Conservation (phyloP, 2,113 vertebrate genomes). For the Parus major region DNA sequence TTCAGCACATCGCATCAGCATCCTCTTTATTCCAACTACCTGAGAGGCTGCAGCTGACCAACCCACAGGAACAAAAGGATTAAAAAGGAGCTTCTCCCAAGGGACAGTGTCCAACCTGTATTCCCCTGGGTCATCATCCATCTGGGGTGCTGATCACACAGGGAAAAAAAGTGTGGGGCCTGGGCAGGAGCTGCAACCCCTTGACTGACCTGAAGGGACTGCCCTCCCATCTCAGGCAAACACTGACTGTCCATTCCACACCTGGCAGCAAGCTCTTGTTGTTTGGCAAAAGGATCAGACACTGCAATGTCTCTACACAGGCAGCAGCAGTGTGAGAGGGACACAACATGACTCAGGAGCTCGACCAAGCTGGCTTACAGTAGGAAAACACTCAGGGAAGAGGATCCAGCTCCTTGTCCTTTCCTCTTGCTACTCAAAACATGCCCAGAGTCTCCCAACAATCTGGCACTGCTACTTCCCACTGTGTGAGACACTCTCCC, state of each 20-base stretch:
- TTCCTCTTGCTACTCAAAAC: not conserved
- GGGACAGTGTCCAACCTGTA: not conserved
- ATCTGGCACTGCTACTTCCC: not conserved
- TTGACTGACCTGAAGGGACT: not conserved
- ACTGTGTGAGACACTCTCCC: not conserved
- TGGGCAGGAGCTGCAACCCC: not conserved
- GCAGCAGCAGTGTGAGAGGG: not conserved
- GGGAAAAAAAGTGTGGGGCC: not conserved
- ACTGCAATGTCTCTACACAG: not conserved
- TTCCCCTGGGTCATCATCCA: not conserved
- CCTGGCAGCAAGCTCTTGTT: not conserved
- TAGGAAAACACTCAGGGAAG: not conserved
- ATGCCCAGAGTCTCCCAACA: not conserved
- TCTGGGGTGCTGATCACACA: fast-evolving
- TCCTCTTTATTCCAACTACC: not conserved
- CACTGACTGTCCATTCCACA: not conserved
- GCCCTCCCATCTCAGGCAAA: not conserved
- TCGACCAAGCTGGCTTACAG: not conserved
- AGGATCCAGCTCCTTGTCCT: not conserved
- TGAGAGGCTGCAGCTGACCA: not conserved
- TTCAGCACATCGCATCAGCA: fast-evolving
- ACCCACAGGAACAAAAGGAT: not conserved
- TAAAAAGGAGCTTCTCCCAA: not conserved
- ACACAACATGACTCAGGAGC: not conserved
- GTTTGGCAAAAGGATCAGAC: not conserved